These are phyloP conservation scores for Brachylomia viminalis DNA, from an alignment of 2,888 invertebrate genomes.

Conservation along the genomic window DNA sequence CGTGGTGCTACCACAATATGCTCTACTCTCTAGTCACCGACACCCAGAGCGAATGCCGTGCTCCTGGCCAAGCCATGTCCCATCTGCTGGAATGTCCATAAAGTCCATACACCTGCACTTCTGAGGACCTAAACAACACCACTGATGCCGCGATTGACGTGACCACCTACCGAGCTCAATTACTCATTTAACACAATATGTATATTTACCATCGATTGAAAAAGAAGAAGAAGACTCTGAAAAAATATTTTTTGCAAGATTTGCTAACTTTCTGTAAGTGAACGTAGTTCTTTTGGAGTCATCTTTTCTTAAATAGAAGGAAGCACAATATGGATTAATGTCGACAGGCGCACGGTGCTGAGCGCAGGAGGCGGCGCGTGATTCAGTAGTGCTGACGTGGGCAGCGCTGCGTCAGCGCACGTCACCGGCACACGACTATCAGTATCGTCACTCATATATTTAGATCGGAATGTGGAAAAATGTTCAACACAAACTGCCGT, in stretches of 20 bases:
- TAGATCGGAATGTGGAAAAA: slow-evolving; percentile 86
- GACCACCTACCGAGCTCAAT: background rate
- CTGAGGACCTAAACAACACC: background rate
- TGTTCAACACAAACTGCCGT: slow-evolving; percentile 74
- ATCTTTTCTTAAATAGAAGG: slow-evolving; percentile 15
- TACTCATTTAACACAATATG: background rate
- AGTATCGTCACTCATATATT: slow-evolving; percentile 85
- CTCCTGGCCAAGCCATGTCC: background rate
- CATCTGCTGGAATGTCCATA: background rate
- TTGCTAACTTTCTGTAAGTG: background rate
- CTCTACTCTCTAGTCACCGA: background rate
- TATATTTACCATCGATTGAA: background rate
- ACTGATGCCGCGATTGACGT: background rate
- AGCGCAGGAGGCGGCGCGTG: slow-evolving; percentile 74
- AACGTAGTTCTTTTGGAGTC: background rate
- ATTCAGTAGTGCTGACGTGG: slow-evolving; percentile 85
- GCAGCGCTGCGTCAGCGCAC: slow-evolving; percentile 81
- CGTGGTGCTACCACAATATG: background rate
- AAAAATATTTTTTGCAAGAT: background rate
- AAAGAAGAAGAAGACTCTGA: background rate
- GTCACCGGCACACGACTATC: slow-evolving; percentile 77
- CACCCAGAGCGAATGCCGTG: background rate
- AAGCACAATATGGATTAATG: slow-evolving; percentile 41
- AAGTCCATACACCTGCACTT: background rate
- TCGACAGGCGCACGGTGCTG: slow-evolving; percentile 23